These are phyloP conservation scores for Andrena chrysosceles DNA, from an alignment of 2,888 invertebrate genomes.

Conservation along the genomic window DNA sequence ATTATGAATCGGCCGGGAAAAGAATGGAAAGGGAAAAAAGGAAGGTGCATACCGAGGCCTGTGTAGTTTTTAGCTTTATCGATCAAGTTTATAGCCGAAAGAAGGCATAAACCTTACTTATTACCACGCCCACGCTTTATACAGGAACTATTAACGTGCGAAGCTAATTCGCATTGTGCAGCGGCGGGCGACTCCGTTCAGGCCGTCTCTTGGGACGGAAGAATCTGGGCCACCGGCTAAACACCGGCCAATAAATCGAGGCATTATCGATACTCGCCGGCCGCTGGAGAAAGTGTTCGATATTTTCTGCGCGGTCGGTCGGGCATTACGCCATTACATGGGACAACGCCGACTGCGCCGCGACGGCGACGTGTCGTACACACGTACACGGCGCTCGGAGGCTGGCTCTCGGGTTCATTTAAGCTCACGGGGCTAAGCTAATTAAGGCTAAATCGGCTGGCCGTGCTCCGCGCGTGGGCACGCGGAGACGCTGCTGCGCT, in stretches of 20 bases:
- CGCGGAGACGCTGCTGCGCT: constrained; percentile 8
- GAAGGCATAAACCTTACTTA: constrained; percentile 65
- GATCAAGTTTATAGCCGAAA: constrained; percentile 65
- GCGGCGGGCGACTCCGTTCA: constrained; percentile 28
- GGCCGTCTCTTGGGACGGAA: constrained; percentile 45
- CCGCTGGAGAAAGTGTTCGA: constrained; percentile 73
- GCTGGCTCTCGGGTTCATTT: constrained; percentile 32
- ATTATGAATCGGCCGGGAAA: constrained; percentile 19
- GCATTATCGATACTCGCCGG: constrained; percentile 74
- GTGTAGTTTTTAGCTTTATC: constrained; percentile 58
- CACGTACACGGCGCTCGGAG: background rate
- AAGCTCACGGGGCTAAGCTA: constrained; percentile 69
- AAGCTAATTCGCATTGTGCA: constrained; percentile 69
- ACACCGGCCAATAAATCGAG: constrained; percentile 75
- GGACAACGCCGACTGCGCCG: constrained; percentile 36
- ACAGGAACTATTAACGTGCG: constrained; percentile 68
- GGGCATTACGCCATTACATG: constrained; percentile 58
- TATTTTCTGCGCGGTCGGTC: constrained; percentile 60
- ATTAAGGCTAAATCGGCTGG: constrained; percentile 73
- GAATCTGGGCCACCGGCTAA: constrained; percentile 77
- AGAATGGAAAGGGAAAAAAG: background rate
- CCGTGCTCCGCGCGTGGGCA: constrained; percentile 38
- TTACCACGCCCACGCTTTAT: constrained; percentile 70
- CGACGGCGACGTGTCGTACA: constrained; percentile 1
- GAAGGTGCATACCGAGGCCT: constrained; percentile 12